Percentiles rank a stretch among this genome's conserved stretches.
These are phyloP conservation scores for Campylomormyrus tamandua DNA, from an alignment of 2,113 vertebrate species.

Conservation along the genomic window DNA sequence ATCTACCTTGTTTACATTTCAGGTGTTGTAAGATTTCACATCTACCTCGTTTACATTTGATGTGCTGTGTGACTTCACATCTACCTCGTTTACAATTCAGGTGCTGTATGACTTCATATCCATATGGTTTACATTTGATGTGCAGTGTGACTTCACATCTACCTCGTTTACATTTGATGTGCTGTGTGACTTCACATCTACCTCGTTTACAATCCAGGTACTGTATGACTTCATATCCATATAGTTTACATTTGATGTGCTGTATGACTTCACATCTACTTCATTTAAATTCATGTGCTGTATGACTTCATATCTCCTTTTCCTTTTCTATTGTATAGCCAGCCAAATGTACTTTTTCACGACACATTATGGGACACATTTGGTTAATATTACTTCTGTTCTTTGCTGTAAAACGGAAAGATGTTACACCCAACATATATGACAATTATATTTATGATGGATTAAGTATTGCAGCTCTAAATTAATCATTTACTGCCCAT, in stretches of 20 bases:
- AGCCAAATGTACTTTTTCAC: background rate
- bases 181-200: too few species aligned
- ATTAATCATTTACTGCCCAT: background rate
- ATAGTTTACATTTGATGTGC: background rate
- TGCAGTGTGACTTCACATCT: background rate
- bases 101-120: too few species aligned
- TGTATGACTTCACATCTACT: background rate
- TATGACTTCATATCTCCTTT: background rate
- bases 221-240: background rate
- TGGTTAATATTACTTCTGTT: background rate
- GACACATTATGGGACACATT: background rate
- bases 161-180: too few species aligned
- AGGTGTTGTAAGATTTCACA: too few species aligned
- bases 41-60: too few species aligned
- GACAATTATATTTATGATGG: background rate
- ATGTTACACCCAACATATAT: background rate
- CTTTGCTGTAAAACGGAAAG: background rate
- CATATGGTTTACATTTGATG: background rate
- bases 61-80: too few species aligned
- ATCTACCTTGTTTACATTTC: too few species aligned
- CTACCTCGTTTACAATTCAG: too few species aligned
- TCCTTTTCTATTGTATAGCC: background rate
- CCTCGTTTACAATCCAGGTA: background rate
- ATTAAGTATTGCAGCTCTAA: background rate
- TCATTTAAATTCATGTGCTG: background rate